Base-by-base conservation (phyloP, 2,888 invertebrate genomes). In the Andrena dorsata region DNA sequence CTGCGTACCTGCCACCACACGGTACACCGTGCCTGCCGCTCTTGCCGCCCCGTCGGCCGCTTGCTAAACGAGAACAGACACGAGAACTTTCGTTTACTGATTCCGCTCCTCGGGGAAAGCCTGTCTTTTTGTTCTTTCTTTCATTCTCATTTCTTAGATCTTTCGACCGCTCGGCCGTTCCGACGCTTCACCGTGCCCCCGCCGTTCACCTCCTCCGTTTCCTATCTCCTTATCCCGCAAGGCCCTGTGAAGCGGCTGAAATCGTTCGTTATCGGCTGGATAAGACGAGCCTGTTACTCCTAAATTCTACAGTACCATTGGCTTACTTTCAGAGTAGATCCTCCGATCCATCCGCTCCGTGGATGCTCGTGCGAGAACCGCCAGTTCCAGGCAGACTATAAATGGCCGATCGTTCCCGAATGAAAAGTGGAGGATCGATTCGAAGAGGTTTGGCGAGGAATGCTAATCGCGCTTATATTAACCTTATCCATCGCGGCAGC, bases 31-130 rank as follows among this genome's bases (percentile, higher is more conserved):
- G 92, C 97, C 97, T 84, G 97, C 97, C 91, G 97, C 96, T 94
- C 97, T 95, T 91, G 97, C 97, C 95, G 97, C 96, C 94, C 96
- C 96, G 95, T 97, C 97, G 93, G 97, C 97, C 92, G 97, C 96
- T 94, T 96, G 96, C 97, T 97, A 94, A 80, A 89, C 94, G 94
- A 94, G 93, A 92, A 92, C 90, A 93, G 89, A 92, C 63, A 88
- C 87, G 86, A 87, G 84, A 87, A 87, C 79, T 86, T 86, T 88
- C 82, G 84, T 87, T 88, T 88, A 87, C 86, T 76, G 78, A 79
- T 79, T 79, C 76, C 66, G 63, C 58, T 82, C 75, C 71, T 74
- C 47, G 23, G 41, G 58, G n/a, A 28, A 23, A 75, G 58, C 68
- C 53, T 56, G 35, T 61, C 75, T 66, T 58, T 58, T 66, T 41